Base-by-base conservation (phyloP, 2,113 vertebrate genomes). In the Triplophysa tibetana region DNA sequence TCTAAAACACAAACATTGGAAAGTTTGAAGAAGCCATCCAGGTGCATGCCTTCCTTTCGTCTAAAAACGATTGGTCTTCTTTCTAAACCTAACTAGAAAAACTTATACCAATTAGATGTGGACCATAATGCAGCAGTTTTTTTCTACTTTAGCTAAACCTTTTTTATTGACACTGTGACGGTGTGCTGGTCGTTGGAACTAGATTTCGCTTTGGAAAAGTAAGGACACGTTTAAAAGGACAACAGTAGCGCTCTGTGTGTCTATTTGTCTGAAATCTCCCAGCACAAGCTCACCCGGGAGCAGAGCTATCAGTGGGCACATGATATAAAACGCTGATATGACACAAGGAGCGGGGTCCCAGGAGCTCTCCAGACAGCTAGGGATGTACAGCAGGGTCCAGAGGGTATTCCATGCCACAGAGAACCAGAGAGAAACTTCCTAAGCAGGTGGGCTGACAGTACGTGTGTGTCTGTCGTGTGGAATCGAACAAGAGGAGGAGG, bases 251-350 rank as follows among this genome's bases (percentile, higher is more conserved):
- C 38, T 56, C 56, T 11, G 64, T 45, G 50, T 68, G 19, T 29
- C 41, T 78, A 63, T 68, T 65, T 80, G 62, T 80, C 64, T 81
- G 64, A 79, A 26, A 75, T 66, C 78, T 72, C 75, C 54, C 66
- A 67, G 58, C 74, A 70, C 60, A 29, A 56, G 70, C n/a, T 66
- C 77, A 70, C 77, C 48, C 16, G n/a, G 56, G 66, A 21, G 60
- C 41, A 23, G 38, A 19, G 68, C 52, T 48, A 61, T 80, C 61
- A 65, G 8, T 56, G 52, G 48, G 69, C 60, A 80, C 9, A 1
- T 33, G 33, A 41, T 66, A 60, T 63, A 38, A 65, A 56, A 61
- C 60, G 58, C 67, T 78, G 52, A 50, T 76, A 48, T 66, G 52
- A 17, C 21, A 79, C 65, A 43, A 26, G 79, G 41, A 19, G 7